A percentile compares a stretch with the other conserved stretches of the same genome.
Conservation (phyloP, 2,888 invertebrate genomes). For the Drosophila siamana region DNA sequence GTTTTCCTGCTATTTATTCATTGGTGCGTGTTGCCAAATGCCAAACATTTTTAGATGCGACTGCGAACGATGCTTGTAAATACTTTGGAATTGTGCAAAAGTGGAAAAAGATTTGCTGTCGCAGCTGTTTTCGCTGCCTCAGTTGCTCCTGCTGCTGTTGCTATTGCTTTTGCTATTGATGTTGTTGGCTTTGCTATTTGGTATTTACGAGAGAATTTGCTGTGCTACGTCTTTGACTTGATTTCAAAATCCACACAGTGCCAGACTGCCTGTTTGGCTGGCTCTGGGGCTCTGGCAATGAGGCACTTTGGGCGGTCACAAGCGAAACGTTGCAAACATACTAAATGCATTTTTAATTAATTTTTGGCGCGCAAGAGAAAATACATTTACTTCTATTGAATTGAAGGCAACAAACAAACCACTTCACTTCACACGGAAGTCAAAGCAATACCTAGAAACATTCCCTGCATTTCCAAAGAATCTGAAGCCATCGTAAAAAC, state of each 20-base stretch:
- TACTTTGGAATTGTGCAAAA: constrained; percentile 75
- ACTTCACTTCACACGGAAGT: not conserved
- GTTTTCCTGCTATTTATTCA: constrained; percentile 63
- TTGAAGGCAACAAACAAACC: not conserved
- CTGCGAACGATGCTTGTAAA: constrained; percentile 77
- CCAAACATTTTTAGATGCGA: constrained; percentile 78
- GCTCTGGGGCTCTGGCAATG: too few relatives aligned
- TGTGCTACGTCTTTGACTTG: constrained; percentile 37
- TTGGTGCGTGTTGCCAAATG: constrained; percentile 79
- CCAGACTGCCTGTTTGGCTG: not conserved
- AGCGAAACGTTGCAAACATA: constrained; percentile 39
- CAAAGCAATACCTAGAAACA: not conserved
- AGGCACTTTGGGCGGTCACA: constrained; percentile 31
- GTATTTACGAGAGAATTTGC: constrained; percentile 56
- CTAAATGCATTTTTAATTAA: constrained; percentile 77
- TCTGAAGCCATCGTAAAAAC: not conserved
- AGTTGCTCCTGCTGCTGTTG: constrained; percentile 1
- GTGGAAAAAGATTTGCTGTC: constrained; percentile 76
- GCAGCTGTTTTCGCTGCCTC: constrained; percentile 55
- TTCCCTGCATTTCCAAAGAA: not conserved
- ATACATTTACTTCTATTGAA: not conserved
- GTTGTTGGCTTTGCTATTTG: constrained; percentile 38
- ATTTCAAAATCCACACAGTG: constrained; percentile 13
- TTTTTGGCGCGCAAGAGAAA: constrained; percentile 43
- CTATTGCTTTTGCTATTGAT: constrained; percentile 29